Evolutionary conservation across 2,888 invertebrate genomes (phyloP), one percentile per base, ranked within the genome.

Genomic region (Linyphia triangularis): DNA sequence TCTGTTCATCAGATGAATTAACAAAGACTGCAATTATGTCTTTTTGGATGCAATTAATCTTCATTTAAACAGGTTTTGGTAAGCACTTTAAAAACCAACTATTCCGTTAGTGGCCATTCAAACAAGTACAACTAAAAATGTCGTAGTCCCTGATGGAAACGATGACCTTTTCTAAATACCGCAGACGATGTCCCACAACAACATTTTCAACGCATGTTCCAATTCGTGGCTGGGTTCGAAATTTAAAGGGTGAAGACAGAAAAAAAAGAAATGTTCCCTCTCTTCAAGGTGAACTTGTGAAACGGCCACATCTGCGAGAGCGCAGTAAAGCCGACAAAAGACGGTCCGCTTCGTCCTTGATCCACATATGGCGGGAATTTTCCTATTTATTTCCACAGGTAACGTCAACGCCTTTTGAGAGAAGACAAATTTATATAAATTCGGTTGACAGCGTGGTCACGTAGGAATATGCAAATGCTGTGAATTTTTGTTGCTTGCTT

Each of bases 241-340:
- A 67, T 79, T 67, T 65, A 43, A 67, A 43, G 16, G 43, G 13
- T 43, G 43, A 43, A 43, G 13, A 3, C 40, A 22, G 22, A 65
- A 79, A 79, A 79, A 22, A 28, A 65, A 79, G 67, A 79, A 79
- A 79, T 79, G 78, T 79, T 67, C 65, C 61, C 78, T 43, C 16
- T 43, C 43, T 65, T 67, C 78, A 79, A 79, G 78, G 78, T 65
- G 30, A 79, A 79, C 78, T 26, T 79, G 78, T 79, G 43, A 43
- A 67, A 28, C n/a, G 59, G 37, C 59, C 63, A 28, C 40, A 40
- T n/a, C 78, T 13, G 43, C 43, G 16, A 13, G 16, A 43, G n/a
- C 19, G 57, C 30, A 65, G 63, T 40, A 78, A 78, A 7, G 67
- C 28, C 78, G 78, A 79, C 43, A 51, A 51, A 19, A 67, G 26